phyloP scores from a whole-genome alignment of 2,797 vertebrate genomes.

The Xenopus petersii region DNA sequence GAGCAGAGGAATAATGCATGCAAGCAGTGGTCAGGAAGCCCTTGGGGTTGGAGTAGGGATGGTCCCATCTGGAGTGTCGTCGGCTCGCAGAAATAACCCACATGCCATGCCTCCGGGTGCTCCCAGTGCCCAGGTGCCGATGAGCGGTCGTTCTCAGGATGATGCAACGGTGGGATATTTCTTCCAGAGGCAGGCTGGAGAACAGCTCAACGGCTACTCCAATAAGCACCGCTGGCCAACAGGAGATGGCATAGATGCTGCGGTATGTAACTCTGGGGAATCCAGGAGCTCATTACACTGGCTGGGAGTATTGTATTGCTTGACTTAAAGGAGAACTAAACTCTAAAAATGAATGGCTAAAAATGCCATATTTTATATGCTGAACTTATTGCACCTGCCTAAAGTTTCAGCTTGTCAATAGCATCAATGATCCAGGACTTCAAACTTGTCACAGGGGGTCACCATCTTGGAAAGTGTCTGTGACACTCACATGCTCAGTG shows the following conservation, averaged over 20 bases:
- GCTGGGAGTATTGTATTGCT: no score
- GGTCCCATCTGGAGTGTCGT: conserved; percentile 54
- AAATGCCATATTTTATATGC: no score
- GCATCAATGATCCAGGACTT: no score
- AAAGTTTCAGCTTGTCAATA: no score
- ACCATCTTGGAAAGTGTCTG: no score
- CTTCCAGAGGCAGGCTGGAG: conserved; percentile 72
- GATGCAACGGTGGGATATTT: conserved; percentile 70
- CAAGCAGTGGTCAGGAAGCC: conserved; percentile 67
- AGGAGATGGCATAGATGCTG: conserved; percentile 62
- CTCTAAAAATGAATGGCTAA: no score
- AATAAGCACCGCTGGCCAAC: conserved; percentile 69
- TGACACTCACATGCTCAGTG: no score
- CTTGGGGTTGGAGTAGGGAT: conserved; percentile 57
- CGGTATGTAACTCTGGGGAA: conserved; percentile 48
- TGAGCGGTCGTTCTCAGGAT: conserved; percentile 71
- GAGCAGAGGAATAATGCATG: conserved; percentile 73
- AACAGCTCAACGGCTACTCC: conserved; percentile 65
- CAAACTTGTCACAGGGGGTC: no score
- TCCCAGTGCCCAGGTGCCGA: conserved; percentile 54
- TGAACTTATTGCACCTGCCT: no score
- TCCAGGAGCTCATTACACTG: no score
- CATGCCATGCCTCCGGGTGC: not conserved
- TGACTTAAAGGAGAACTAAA: no score
- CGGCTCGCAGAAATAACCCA: conserved; percentile 48